Evolutionary conservation across 1,140 invertebrate genomes (phyloP).

Genomic region (Ganaspis sp.): DNA sequence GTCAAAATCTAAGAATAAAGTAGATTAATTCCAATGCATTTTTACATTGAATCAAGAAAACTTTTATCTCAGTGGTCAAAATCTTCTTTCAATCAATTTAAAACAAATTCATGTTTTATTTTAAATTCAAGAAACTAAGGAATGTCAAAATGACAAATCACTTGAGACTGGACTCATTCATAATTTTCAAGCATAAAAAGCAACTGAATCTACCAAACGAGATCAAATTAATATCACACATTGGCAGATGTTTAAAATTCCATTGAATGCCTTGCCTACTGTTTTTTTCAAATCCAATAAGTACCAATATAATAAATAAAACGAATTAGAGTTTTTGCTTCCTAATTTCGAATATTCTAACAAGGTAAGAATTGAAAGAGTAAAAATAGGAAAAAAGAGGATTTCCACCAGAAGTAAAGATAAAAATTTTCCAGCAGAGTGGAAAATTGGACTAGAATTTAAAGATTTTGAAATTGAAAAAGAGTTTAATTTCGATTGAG

Average conservation of each 20-base stretch:
- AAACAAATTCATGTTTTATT: neutral
- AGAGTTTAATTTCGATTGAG: conserved; percentile 42
- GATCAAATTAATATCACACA: conserved; percentile 1
- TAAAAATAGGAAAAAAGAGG: neutral
- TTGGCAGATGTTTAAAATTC: neutral
- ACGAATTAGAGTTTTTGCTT: no score
- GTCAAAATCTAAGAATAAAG: no score
- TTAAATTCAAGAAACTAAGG: neutral
- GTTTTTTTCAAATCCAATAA: no score
- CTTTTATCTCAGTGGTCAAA: no score
- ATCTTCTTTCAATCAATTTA: neutral
- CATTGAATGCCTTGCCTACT: no score
- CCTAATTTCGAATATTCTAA: no score
- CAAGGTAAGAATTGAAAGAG: neutral
- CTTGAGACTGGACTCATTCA: neutral
- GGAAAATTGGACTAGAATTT: conserved; percentile 29
- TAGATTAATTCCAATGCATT: no score
- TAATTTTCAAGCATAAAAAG: conserved; percentile 8
- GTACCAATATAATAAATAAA: no score
- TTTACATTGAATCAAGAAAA: no score
- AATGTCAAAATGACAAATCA: conserved; percentile 8
- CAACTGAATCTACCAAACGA: conserved; percentile 5
- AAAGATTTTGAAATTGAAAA: conserved; percentile 39
- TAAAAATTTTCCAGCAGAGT: neutral
- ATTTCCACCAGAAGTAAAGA: neutral